Evolutionary conservation across 2,888 invertebrate species (phyloP).

Genomic region (Acleris literana): DNA sequence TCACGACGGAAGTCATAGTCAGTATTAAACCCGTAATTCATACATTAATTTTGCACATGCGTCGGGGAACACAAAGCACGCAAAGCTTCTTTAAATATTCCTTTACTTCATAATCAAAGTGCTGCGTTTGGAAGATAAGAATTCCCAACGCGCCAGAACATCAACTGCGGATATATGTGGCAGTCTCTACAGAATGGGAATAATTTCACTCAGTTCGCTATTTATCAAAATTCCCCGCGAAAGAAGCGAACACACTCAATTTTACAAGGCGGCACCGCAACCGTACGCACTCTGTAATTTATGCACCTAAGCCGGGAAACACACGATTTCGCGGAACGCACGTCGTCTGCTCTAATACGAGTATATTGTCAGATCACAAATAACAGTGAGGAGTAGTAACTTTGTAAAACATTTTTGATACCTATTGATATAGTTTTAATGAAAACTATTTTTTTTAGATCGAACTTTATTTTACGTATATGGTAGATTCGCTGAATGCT

Average conservation of each 20-base stretch:
- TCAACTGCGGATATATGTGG: conserved; percentile 54
- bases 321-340: conserved; percentile 33
- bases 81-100: conserved; percentile 78
- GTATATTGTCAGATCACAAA: not conserved
- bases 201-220: conserved; percentile 71
- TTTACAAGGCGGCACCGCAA: conserved; percentile 53
- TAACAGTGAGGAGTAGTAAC: too few relatives aligned
- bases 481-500: too few relatives aligned
- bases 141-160: conserved; percentile 69
- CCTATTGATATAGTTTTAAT: too few relatives aligned
- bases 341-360: not conserved
- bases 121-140: conserved; percentile 79
- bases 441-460: too few relatives aligned
- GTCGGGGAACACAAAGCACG: conserved; percentile 68
- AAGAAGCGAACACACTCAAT: conserved; percentile 55
- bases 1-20: conserved; percentile 1
- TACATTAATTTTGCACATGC: conserved; percentile 74
- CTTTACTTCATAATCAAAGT: conserved; percentile 79
- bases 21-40: conserved; percentile 43
- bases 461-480: too few relatives aligned
- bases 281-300: conserved; percentile 53
- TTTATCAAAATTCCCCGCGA: conserved; percentile 72
- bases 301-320: conserved; percentile 52
- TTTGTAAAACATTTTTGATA: too few relatives aligned
- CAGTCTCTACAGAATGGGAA: conserved; percentile 66